Evolutionary conservation across 2,113 vertebrate genomes (phyloP).

Genomic region (Channa argus): DNA sequence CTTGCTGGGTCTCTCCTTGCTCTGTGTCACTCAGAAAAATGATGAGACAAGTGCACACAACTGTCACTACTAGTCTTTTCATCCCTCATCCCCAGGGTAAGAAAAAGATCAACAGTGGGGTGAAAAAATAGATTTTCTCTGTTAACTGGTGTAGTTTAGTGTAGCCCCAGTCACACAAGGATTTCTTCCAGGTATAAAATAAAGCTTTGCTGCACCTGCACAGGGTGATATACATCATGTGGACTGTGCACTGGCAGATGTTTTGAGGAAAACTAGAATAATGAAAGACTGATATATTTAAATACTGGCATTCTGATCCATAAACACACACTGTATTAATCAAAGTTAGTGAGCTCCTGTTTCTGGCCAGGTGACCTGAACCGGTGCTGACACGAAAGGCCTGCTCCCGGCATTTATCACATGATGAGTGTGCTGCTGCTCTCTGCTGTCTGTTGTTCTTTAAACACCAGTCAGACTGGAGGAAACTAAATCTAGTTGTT

Average conservation of each 20-base stretch:
- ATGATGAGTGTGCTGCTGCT: constrained; percentile 3
- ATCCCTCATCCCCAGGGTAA: constrained; percentile 32
- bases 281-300: neutral
- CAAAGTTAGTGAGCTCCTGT: neutral
- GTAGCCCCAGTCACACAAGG: constrained; percentile 22
- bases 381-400: constrained; percentile 12
- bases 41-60: constrained; percentile 34
- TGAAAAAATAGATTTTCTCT: constrained; percentile 23
- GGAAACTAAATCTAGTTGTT: neutral
- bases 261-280: neutral
- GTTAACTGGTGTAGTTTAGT: constrained; percentile 41
- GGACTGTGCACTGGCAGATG: constrained; percentile 13
- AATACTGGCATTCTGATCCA: neutral
- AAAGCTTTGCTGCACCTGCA: constrained; percentile 10
- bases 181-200: constrained; percentile 23
- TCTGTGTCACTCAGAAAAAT: constrained; percentile 33
- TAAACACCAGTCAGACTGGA: constrained; percentile 1
- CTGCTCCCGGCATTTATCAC: constrained; percentile 18
- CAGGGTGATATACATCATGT: constrained; percentile 28
- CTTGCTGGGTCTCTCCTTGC: constrained; percentile 10
- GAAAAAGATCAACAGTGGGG: constrained; percentile 35
- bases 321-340: neutral
- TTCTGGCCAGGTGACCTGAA: neutral
- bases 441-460: constrained; percentile 1
- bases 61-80: constrained; percentile 30